phyloP scores from a whole-genome alignment of 2,797 vertebrate species.

The Cercopithecus mitis region DNA sequence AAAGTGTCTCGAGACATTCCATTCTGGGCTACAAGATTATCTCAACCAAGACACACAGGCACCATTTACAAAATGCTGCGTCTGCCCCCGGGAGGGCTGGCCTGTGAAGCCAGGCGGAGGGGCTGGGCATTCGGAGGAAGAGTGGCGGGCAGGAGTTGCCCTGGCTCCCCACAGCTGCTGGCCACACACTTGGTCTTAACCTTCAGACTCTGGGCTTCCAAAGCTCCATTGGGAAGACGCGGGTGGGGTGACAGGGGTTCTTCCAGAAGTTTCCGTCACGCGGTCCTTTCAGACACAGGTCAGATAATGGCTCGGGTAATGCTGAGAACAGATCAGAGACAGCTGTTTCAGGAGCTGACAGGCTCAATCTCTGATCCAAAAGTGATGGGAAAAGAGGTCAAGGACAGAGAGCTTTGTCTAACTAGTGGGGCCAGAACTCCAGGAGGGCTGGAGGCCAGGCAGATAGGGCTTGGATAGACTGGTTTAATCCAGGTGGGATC shows the following conservation, averaged over 20 bases:
- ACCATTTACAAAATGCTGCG: neutral
- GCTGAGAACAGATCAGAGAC: neutral
- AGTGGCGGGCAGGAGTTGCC: neutral
- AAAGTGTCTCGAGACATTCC: neutral
- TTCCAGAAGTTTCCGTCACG: neutral
- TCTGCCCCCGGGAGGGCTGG: neutral
- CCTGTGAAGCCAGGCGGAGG: neutral
- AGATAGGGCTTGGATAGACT: neutral
- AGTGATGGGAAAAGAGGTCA: neutral
- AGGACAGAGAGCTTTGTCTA: neutral
- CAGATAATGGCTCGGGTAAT: slow-evolving; percentile 7
- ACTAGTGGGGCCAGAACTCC: neutral
- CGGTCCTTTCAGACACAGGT: neutral
- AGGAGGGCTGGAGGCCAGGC: neutral
- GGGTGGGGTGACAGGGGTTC: neutral
- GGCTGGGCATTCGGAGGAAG: neutral
- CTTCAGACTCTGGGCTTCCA: neutral
- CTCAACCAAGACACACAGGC: neutral
- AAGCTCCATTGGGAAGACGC: neutral
- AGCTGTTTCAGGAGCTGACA: neutral
- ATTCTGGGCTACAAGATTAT: neutral
- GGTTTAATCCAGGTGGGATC: neutral
- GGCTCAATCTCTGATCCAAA: neutral
- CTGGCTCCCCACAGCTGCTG: too few relatives aligned
- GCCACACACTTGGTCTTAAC: neutral